Conservation (phyloP, 2,888 invertebrate species). For the Venustoraphidia nigricollis region DNA sequence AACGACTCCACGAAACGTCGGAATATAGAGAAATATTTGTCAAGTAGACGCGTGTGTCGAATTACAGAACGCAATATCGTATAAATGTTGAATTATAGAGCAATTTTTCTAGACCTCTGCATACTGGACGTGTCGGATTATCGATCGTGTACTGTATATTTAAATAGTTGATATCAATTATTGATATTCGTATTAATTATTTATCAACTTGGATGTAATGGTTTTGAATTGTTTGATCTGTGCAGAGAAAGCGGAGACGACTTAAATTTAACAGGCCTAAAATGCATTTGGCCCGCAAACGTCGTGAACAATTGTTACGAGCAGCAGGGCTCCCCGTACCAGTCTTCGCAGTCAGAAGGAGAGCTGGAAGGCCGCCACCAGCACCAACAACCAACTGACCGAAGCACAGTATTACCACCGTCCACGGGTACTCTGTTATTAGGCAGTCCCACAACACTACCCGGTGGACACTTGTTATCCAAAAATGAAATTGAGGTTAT, state of each 20-base stretch:
- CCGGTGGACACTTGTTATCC: conserved; percentile 41
- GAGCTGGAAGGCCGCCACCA: conserved; percentile 37
- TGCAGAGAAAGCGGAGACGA: conserved; percentile 56
- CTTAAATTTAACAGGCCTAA: conserved; percentile 78
- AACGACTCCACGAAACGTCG: no score
- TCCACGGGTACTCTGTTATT: no score
- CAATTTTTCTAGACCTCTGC: no score
- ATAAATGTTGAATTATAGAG: no score
- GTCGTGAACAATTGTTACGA: conserved; percentile 16
- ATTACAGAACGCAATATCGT: no score
- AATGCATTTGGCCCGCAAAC: conserved; percentile 61
- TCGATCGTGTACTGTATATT: no score
- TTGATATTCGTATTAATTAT: conserved; percentile 1
- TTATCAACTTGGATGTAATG: neutral
- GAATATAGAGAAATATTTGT: no score
- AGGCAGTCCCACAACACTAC: conserved; percentile 15
- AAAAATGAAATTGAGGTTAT: conserved; percentile 50
- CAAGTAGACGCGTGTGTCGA: no score
- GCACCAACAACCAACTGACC: conserved; percentile 26
- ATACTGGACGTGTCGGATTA: no score
- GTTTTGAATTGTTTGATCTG: conserved; percentile 9
- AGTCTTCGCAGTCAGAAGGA: conserved; percentile 21
- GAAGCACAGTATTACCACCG: conserved; percentile 13
- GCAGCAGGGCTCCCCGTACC: neutral
- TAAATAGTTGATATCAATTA: neutral